A percentile compares a stretch with the other conserved stretches of the same genome.
Evolutionary conservation across 2,888 invertebrate genomes (phyloP).

Genomic region (Corbicula japonica): DNA sequence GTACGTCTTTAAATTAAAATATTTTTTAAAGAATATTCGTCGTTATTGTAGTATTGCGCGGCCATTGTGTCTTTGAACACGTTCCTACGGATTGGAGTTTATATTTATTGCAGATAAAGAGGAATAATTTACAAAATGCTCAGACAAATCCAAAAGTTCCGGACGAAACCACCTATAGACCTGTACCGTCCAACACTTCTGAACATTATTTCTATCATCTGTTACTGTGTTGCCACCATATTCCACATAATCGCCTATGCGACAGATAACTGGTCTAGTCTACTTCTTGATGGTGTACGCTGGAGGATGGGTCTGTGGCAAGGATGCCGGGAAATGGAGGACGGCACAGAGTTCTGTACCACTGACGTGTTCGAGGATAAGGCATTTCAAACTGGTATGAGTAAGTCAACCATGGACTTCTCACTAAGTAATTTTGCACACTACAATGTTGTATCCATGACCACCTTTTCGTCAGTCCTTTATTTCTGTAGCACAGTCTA

Average conservation of each 20-base stretch:
- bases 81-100: too few relatives aligned
- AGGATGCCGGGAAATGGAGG: constrained; percentile 51
- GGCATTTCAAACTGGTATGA: constrained; percentile 60
- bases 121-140: too few relatives aligned
- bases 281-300: constrained; percentile 44
- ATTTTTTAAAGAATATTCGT: too few relatives aligned
- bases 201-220: constrained; percentile 55
- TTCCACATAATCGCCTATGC: constrained; percentile 67
- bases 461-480: too few relatives aligned
- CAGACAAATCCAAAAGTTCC: too few relatives aligned
- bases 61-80: too few relatives aligned
- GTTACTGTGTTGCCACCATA: constrained; percentile 61
- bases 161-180: constrained; percentile 59
- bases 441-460: too few relatives aligned
- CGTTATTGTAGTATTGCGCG: too few relatives aligned
- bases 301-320: constrained; percentile 61
- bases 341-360: constrained; percentile 35
- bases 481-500: too few relatives aligned
- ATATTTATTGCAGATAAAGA: too few relatives aligned
- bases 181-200: constrained; percentile 57
- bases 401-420: constrained; percentile 39
- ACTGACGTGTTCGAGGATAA: constrained; percentile 59
- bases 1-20: too few relatives aligned
- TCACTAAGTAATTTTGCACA: too few relatives aligned
- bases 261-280: constrained; percentile 61